Percentiles rank a stretch among this genome's conserved stretches.
Evolutionary conservation across 2,113 vertebrate genomes (phyloP).

Genomic region (Prunella himalayana): DNA sequence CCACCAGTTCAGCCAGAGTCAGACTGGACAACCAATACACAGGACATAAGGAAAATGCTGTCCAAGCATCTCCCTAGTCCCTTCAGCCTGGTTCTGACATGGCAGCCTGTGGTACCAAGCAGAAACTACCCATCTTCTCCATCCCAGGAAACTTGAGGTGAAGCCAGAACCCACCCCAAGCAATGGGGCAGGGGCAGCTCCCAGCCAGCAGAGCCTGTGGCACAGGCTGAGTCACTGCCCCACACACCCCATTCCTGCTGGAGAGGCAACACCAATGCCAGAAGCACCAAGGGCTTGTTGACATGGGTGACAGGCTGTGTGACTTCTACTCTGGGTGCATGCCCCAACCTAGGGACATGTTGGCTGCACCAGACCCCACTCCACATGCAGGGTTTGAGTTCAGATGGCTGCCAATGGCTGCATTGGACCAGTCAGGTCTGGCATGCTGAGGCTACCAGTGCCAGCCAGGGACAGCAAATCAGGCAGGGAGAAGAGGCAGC

Average conservation of each 20-base stretch:
- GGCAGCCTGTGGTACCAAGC: neutral
- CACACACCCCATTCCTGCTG: fast-evolving
- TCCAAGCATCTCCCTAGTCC: neutral
- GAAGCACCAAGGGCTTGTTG: neutral
- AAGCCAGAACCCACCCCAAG: neutral
- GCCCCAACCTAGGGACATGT: fast-evolving
- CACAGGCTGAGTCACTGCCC: neutral
- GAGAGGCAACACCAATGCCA: neutral
- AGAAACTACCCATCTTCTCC: neutral
- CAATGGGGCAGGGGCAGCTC: neutral
- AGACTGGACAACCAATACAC: neutral
- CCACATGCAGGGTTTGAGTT: neutral
- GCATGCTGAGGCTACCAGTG: neutral
- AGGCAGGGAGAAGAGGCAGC: neutral
- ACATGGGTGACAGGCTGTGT: fast-evolving
- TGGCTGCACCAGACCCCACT: neutral
- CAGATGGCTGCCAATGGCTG: neutral
- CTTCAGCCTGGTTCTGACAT: neutral
- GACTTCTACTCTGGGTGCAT: fast-evolving
- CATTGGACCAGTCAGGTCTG: neutral
- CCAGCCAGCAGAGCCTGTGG: fast-evolving
- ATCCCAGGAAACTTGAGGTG: fast-evolving
- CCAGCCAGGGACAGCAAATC: neutral
- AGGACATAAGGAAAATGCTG: neutral
- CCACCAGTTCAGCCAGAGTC: neutral